Evolutionary conservation across 2,797 vertebrate species (phyloP), one percentile per base, ranked within the genome.

Genomic region (Hydrocynus forskahlii): DNA sequence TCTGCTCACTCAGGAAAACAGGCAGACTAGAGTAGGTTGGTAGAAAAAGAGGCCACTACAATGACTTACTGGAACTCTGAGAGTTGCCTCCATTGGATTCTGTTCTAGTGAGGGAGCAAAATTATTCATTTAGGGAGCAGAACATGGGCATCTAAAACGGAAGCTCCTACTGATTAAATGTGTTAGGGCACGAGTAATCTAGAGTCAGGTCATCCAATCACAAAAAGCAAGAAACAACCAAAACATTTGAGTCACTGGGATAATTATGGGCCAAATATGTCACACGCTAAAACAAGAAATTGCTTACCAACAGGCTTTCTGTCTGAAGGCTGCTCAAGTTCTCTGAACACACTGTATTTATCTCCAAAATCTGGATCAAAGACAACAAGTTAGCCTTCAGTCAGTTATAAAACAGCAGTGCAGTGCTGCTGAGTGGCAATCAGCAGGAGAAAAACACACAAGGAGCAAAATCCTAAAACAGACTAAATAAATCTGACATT

Each of bases 311-410:
- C 87, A 88, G 93, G 89, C 92, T 97, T 98, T 92, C 92, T 95
- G 85, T 98, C 97, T 83, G 94, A 69, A 12, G 95, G 95, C 6
- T 92, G 96, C 80, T 97, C 96, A 0, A 99, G 92, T 75, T 96
- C 95, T 91, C 98, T 93, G 93, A 99, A 98, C 88, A 97, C 97
- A 63, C 97, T 99, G 87, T 99, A 99, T 90, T 97, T 99, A 91
- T 99, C 98, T 83, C 95, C 96, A 87, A 86, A 86, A 88, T 97
- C 98, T 99, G 67, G 57, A 85, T 73, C 57, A 71, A 83, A 82
- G 67, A 55, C 60, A 75, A 55, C 66, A 75, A 70, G 17, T 5
- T 23, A 63, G 17, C 8, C 21, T 12, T 48, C 50, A 59, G 63
- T 48, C 59, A 59, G 45, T 55, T 23, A 25, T 16, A 40, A 66